phyloP scores from a whole-genome alignment of 2,113 vertebrate species.

The Pteronura brasiliensis region DNA sequence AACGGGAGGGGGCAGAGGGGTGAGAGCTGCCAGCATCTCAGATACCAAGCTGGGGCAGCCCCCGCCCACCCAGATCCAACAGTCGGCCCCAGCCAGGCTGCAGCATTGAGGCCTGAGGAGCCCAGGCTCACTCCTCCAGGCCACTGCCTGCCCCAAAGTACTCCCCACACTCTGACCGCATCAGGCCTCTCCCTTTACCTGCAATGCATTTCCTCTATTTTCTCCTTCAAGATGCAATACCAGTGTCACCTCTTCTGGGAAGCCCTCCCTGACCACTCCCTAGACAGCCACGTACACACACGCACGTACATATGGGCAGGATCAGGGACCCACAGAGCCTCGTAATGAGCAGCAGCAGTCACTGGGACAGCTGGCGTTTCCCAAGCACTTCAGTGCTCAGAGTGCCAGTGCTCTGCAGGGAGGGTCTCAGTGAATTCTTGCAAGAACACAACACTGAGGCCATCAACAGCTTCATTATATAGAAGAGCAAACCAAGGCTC shows the following conservation, averaged over 20 bases:
- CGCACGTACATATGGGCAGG: too few relatives aligned
- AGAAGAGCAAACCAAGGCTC: neutral
- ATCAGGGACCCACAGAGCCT: neutral
- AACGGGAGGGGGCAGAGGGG: slow-evolving; percentile 22
- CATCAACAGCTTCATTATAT: neutral
- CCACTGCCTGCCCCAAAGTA: too few relatives aligned
- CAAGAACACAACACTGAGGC: neutral
- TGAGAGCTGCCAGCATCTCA: neutral
- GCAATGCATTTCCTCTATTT: neutral
- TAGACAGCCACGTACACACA: neutral
- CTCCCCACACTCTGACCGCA: neutral
- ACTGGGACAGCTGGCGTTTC: neutral
- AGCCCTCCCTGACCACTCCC: neutral
- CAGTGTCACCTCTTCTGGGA: neutral
- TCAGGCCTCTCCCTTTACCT: neutral
- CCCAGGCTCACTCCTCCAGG: neutral
- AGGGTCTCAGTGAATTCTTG: neutral
- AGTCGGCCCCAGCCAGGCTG: neutral
- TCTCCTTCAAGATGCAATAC: neutral
- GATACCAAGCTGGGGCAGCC: neutral
- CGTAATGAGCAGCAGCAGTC: rapidly evolving
- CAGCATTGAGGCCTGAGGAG: neutral
- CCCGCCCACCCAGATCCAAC: slow-evolving; percentile 5
- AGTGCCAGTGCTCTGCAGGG: neutral
- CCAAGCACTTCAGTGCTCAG: neutral